phyloP scores from a whole-genome alignment of 2,113 vertebrate genomes.

The Terrapene triunguis region DNA sequence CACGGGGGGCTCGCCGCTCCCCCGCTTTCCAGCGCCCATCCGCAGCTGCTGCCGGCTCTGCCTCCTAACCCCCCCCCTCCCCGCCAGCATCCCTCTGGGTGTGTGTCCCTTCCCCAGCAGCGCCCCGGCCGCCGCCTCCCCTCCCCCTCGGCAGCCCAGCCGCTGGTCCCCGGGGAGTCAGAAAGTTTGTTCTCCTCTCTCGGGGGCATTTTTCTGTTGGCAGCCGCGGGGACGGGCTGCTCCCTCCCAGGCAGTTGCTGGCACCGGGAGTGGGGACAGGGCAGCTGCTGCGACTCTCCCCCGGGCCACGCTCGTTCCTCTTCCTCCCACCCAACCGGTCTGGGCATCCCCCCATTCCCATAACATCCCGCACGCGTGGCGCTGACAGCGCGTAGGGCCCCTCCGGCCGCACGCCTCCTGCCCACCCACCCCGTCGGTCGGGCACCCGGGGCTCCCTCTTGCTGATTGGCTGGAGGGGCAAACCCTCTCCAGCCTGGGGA shows the following conservation, averaged over 20 bases:
- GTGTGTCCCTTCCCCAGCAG: background rate
- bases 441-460: slow-evolving; percentile 39
- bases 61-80: background rate
- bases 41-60: background rate
- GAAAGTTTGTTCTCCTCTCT: background rate
- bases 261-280: no score
- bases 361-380: background rate
- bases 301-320: no score
- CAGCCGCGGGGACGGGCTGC: no score
- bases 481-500: background rate
- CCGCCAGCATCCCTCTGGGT: background rate
- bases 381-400: background rate
- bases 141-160: background rate
- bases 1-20: background rate
- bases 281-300: no score
- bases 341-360: background rate
- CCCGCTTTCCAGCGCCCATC: background rate
- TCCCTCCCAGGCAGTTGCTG: no score
- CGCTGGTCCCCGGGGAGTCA: background rate
- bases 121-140: background rate
- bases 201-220: background rate
- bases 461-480: slow-evolving; percentile 54
- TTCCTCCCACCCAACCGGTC: background rate
- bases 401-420: background rate
- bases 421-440: slow-evolving; percentile 20